Evolutionary conservation across 2,888 invertebrate genomes (phyloP).

Genomic region (Lottia gigantea): DNA sequence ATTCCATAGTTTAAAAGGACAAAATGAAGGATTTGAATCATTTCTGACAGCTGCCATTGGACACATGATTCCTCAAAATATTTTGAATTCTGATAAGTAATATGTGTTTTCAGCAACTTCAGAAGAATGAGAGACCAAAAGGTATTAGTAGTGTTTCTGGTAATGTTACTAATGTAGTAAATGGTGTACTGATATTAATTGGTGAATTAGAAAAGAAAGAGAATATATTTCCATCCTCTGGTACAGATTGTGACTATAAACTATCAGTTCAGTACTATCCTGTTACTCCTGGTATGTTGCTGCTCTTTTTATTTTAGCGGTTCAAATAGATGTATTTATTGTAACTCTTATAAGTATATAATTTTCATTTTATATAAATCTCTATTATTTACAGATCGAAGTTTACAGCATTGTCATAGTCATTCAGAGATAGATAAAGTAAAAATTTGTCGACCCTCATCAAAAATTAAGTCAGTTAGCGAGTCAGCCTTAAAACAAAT

Average conservation of each 20-base stretch:
- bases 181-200: conserved; percentile 46
- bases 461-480: background rate
- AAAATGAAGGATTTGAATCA: no score
- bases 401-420: background rate
- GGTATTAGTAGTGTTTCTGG: conserved; percentile 46
- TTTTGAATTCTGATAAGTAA: background rate
- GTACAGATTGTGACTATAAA: conserved; percentile 37
- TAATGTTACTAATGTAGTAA: conserved; percentile 24
- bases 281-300: conserved; percentile 29
- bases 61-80: background rate
- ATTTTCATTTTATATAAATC: no score
- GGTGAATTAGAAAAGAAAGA: conserved; percentile 44
- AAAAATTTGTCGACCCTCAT: background rate
- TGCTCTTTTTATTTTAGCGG: background rate
- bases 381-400: no score
- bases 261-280: conserved; percentile 48
- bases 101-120: conserved; percentile 40
- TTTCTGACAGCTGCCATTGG: conserved; percentile 1
- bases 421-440: background rate
- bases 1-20: no score
- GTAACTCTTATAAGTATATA: no score
- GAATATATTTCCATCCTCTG: conserved; percentile 44
- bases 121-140: conserved; percentile 52
- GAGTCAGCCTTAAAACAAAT: background rate
- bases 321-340: no score